phyloP scores from a whole-genome alignment of 2,888 invertebrate genomes.

The Drosophila quinaria region DNA sequence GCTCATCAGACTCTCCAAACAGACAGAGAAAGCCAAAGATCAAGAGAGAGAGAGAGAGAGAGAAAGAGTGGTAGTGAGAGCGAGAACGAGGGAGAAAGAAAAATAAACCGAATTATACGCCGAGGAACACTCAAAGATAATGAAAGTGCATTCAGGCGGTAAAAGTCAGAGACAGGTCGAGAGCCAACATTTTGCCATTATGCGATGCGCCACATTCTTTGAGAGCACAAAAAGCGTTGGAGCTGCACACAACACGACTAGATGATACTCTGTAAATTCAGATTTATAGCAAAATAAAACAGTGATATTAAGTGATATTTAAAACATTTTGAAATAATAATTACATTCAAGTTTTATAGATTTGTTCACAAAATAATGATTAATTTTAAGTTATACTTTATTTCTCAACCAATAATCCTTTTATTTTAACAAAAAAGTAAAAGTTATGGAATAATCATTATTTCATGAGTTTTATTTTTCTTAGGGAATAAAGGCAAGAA shows the following conservation, averaged over 20 bases:
- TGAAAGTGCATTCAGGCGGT: constrained; percentile 78
- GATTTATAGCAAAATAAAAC: neutral
- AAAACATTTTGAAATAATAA: too few species aligned
- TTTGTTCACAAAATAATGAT: too few species aligned
- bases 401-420: too few species aligned
- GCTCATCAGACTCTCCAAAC: constrained; percentile 62
- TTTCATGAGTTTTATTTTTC: too few species aligned
- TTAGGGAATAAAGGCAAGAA: too few species aligned
- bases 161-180: constrained; percentile 67
- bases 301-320: too few species aligned
- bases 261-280: constrained; percentile 24
- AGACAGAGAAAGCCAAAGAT: constrained; percentile 11
- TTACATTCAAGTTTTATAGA: too few species aligned
- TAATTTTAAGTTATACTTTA: too few species aligned
- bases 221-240: constrained; percentile 33
- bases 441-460: too few species aligned
- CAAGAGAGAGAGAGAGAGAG: neutral
- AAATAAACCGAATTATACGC: constrained; percentile 28
- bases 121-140: constrained; percentile 82
- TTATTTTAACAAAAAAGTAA: too few species aligned
- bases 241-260: constrained; percentile 7
- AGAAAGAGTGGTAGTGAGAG: neutral
- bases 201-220: constrained; percentile 65
- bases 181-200: constrained; percentile 69
- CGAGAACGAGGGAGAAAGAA: too few species aligned